Evolutionary conservation across 2,113 vertebrate species (phyloP).

Genomic region (Casuarius casuarius): DNA sequence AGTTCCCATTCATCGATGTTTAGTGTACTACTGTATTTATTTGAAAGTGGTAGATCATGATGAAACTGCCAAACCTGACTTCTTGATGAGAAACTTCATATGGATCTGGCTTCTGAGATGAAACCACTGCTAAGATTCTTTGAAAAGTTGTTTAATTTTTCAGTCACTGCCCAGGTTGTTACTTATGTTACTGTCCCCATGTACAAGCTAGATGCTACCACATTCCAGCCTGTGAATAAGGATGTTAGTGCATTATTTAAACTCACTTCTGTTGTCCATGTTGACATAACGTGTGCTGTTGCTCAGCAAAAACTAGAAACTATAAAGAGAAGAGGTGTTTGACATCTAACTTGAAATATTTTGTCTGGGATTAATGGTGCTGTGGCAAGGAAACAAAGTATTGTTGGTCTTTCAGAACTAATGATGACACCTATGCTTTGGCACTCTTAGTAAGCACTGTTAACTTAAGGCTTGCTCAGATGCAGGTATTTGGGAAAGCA

Average conservation of each 20-base stretch:
- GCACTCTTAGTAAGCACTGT: background rate
- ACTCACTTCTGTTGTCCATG: accelerated
- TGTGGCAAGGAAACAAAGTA: background rate
- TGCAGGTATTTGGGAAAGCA: background rate
- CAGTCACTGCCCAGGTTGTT: background rate
- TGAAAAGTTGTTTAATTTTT: background rate
- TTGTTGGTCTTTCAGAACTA: background rate
- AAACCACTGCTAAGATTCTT: background rate
- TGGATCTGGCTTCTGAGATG: constrained; percentile 70
- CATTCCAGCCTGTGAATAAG: background rate
- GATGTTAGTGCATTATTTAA: background rate
- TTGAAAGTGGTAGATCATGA: constrained; percentile 9
- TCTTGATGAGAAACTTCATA: constrained; percentile 38
- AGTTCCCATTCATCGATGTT: background rate
- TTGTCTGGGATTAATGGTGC: background rate
- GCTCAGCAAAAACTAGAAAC: background rate
- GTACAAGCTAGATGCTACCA: background rate
- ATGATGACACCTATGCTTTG: background rate
- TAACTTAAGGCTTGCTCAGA: background rate
- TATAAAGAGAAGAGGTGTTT: background rate
- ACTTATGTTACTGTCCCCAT: background rate
- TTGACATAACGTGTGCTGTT: background rate
- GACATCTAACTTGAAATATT: background rate
- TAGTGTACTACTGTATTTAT: background rate
- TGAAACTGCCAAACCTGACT: constrained; percentile 60